Evolutionary conservation across 2,113 vertebrate species (phyloP), one percentile per base, ranked within the genome.

Genomic region (Taurulus bubalis): DNA sequence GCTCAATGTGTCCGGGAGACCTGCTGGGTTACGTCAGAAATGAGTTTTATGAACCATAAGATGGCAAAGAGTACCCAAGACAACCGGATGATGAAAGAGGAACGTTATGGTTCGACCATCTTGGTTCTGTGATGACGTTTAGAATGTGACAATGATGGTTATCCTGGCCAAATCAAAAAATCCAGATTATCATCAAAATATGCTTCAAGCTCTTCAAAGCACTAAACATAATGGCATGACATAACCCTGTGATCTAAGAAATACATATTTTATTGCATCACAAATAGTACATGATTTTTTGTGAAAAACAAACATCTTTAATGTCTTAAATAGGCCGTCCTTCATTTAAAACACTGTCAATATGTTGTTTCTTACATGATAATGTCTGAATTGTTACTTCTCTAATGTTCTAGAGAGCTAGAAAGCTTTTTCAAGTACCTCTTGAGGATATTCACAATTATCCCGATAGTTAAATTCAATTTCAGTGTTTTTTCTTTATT

Each of bases 1-100:
- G 68, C 87, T 93, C 84, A 92, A 6, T 56, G 8, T 71, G 82
- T 84, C 75, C 82, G 42, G 45, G 1, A 67, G 56, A 26, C 75
- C 42, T 80, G 78, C 60, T 77, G 64, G 70, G 58, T 69, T 53
- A n/a, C 65, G 69, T 71, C 63, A 16, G 36, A 28, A 64, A 36
- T 59, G 2, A 24, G 15, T 24, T 36, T 3, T 64, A 38, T 28
- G 22, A 24, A 26, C 30, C 14, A 3, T 28, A 10, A 42, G 53
- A 51, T 15, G 8, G 9, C 18, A 70, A 18, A 70, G 42, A 42
- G 26, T 28, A 3, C 6, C 16, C 1, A 0, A 6, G 26, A 34
- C 59, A 38, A 28, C 9, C 36, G n/a, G 28, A 69, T 49, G 14
- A 22, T 20, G 20, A 26, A 59, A 36, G 22, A 14, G 20, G 28